Percentiles rank a stretch among this genome's conserved stretches.
phyloP scores from a whole-genome alignment of 2,113 vertebrate genomes.

The Okapia johnstoni region DNA sequence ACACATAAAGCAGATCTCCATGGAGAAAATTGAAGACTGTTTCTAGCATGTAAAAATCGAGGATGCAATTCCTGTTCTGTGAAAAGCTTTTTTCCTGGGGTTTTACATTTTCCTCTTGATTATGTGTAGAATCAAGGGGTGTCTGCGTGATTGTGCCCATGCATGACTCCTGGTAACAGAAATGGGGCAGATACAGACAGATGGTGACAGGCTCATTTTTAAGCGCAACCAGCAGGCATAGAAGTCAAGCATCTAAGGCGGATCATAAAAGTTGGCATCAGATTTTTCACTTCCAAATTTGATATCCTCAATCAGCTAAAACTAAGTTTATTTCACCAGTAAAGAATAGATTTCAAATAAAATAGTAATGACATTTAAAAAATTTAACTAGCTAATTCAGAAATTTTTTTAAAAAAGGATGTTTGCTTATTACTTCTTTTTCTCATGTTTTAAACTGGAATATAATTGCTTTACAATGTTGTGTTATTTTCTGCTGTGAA shows the following conservation, averaged over 20 bases:
- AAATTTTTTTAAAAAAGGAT: not conserved
- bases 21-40: conserved; percentile 77
- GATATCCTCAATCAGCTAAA: not conserved
- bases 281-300: conserved; percentile 27
- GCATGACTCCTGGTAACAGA: conserved; percentile 67
- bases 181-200: conserved; percentile 58
- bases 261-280: conserved; percentile 9
- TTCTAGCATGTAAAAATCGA: conserved; percentile 75
- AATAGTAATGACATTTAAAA: not conserved
- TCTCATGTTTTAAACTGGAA: not conserved
- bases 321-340: not conserved
- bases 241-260: conserved; percentile 28
- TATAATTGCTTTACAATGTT: not conserved
- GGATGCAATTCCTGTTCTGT: conserved; percentile 71
- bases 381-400: not conserved
- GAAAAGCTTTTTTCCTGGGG: conserved; percentile 76
- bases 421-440: not conserved
- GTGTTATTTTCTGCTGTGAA: not conserved
- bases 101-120: conserved; percentile 80
- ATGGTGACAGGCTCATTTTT: conserved; percentile 51
- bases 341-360: not conserved
- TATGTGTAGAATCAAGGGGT: conserved; percentile 74
- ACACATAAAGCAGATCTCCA: conserved; percentile 72
- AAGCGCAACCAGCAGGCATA: not conserved
- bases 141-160: conserved; percentile 54